A percentile compares a stretch with the other conserved stretches of the same genome.
Conservation (phyloP, 2,797 vertebrate species). For the Apogon hyalosoma region DNA sequence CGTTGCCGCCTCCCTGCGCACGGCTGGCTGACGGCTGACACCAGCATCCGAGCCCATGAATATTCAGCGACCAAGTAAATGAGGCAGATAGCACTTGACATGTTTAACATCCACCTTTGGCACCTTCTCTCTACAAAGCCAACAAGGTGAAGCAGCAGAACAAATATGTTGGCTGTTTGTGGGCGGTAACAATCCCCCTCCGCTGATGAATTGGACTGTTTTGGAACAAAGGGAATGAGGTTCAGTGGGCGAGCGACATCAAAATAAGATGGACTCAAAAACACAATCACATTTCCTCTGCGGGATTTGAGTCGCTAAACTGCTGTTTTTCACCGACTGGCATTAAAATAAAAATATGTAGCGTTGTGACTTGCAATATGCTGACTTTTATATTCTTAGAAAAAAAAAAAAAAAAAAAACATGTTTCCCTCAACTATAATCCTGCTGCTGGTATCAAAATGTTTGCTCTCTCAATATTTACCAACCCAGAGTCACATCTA, state of each 20-base stretch:
- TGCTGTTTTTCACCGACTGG: conserved; percentile 33
- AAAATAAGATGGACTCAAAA: conserved; percentile 47
- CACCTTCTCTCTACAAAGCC: conserved; percentile 65
- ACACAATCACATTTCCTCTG: conserved; percentile 48
- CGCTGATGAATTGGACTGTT: conserved; percentile 58
- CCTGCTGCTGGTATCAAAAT: conserved; percentile 81
- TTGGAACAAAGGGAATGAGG: conserved; percentile 54
- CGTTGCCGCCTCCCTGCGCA: conserved; percentile 43
- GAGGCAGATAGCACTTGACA: conserved; percentile 77
- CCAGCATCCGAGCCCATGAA: conserved; percentile 71
- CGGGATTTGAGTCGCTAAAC: conserved; percentile 43
- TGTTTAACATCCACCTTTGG: conserved; percentile 81
- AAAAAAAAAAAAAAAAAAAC: conserved; percentile 79
- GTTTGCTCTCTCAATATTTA: conserved; percentile 86
- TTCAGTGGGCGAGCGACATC: conserved; percentile 48
- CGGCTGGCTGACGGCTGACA: conserved; percentile 68
- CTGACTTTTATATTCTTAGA: conserved; percentile 80
- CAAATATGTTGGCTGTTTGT: conserved; percentile 68
- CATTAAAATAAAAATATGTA: conserved; percentile 58
- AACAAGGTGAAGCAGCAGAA: conserved; percentile 73
- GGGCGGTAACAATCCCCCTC: conserved; percentile 55
- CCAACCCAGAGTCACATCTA: conserved; percentile 79
- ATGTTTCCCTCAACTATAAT: conserved; percentile 77
- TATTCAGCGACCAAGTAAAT: conserved; percentile 80
- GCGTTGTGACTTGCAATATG: conserved; percentile 59